phyloP scores from a whole-genome alignment of 1,140 invertebrate species.

The Adelges cooleyi region DNA sequence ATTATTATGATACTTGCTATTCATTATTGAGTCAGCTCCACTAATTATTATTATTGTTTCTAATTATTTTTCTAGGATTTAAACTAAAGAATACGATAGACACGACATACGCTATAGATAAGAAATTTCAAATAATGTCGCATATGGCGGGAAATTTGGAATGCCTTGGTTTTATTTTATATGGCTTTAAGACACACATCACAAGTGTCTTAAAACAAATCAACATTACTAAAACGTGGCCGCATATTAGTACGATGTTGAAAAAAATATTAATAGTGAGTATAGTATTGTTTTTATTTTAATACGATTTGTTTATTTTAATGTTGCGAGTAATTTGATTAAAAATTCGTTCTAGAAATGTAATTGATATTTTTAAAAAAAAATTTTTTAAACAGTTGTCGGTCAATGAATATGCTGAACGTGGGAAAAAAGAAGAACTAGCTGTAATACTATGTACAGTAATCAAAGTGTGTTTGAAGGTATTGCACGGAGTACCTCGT shows the following conservation, averaged over 20 bases:
- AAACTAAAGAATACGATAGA: constrained; percentile 34
- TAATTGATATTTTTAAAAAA: background rate
- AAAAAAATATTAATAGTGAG: constrained; percentile 15
- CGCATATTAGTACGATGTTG: background rate
- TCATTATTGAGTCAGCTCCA: no score
- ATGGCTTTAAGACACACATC: constrained; percentile 42
- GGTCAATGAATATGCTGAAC: background rate
- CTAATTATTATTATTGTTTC: background rate
- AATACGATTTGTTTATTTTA: no score
- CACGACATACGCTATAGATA: constrained; percentile 38
- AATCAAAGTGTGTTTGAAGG: constrained; percentile 42
- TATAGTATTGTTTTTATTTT: background rate
- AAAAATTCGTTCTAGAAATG: background rate
- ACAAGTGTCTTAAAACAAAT: constrained; percentile 38
- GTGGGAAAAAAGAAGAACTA: constrained; percentile 34
- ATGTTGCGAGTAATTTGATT: no score
- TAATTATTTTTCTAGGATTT: background rate
- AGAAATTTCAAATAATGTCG: constrained; percentile 41
- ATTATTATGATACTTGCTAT: no score
- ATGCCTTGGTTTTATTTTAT: constrained; percentile 46
- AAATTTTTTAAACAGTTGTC: background rate
- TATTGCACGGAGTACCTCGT: constrained; percentile 46
- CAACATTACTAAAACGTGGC: background rate
- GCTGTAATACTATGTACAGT: constrained; percentile 42
- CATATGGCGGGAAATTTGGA: constrained; percentile 50